Percentiles rank a stretch among this genome's conserved stretches.
Evolutionary conservation across 30 jellyfish, hydroid and myxozoan genomes (phyloP).

Genomic region (Pelagia noctiluca): DNA sequence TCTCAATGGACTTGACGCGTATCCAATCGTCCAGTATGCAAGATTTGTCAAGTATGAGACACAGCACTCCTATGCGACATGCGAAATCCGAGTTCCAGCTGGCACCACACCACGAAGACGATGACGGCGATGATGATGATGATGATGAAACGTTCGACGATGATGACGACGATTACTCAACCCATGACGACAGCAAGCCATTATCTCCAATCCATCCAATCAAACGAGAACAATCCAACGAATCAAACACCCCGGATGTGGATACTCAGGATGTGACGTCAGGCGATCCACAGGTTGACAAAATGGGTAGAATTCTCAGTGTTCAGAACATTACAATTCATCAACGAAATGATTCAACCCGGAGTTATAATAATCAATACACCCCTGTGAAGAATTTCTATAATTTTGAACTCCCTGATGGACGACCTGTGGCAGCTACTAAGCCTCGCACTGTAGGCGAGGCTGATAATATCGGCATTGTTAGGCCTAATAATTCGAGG

Average conservation of each 20-base stretch:
- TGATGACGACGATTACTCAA: slow-evolving; percentile 37
- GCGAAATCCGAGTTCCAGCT: slow-evolving; percentile 80
- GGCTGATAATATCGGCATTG: slow-evolving; percentile 83
- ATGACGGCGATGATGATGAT: slow-evolving; percentile 13
- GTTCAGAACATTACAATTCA: slow-evolving; percentile 50
- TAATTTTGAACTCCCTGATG: slow-evolving; percentile 67
- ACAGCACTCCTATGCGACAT: slow-evolving; percentile 89
- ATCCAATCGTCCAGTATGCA: slow-evolving; percentile 86
- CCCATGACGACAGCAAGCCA: slow-evolving; percentile 55
- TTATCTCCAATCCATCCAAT: slow-evolving; percentile 85
- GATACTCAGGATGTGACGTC: too few species aligned
- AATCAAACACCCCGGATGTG: slow-evolving; percentile 30
- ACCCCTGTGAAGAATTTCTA: slow-evolving; percentile 76
- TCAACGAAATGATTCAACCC: slow-evolving; percentile 46
- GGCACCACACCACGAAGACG: slow-evolving; percentile 59
- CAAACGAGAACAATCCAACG: slow-evolving; percentile 60
- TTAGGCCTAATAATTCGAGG: slow-evolving; percentile 89
- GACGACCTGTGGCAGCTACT: slow-evolving; percentile 74
- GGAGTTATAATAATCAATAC: slow-evolving; percentile 70
- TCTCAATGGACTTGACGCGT: slow-evolving; percentile 71
- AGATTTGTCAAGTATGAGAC: slow-evolving; percentile 58
- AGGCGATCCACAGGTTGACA: not conserved
- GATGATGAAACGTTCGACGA: too few species aligned
- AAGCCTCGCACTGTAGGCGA: slow-evolving; percentile 66
- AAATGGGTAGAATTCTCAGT: not conserved